These are phyloP conservation scores for Prionailurus viverrinus DNA, from an alignment of 2,113 vertebrate species.

Conservation along the genomic window DNA sequence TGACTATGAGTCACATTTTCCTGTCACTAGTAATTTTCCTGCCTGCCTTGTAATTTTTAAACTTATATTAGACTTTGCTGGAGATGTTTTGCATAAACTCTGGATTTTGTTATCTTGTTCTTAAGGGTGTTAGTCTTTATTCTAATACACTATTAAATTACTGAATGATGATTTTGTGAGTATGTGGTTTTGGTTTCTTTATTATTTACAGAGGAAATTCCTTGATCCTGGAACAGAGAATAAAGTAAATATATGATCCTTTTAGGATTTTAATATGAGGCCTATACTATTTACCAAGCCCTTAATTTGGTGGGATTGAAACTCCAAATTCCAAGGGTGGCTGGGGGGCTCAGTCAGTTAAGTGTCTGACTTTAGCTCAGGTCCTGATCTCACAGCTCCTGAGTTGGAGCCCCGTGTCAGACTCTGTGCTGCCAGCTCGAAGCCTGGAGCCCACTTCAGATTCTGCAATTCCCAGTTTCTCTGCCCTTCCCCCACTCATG, in stretches of 20 bases:
- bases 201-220: not conserved
- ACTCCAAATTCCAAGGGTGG: not conserved
- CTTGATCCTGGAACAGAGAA: not conserved
- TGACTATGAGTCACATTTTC: not conserved
- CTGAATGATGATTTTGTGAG: not conserved
- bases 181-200: not conserved
- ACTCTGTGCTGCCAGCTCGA: too few relatives aligned
- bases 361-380: too few relatives aligned
- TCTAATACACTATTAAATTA: not conserved
- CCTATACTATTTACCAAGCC: not conserved
- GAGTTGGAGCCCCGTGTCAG: too few relatives aligned
- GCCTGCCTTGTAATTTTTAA: not conserved
- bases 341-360: too few relatives aligned
- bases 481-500: too few relatives aligned
- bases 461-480: too few relatives aligned
- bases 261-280: not conserved
- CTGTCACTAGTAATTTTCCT: not conserved
- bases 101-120: not conserved
- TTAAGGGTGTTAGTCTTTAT: not conserved
- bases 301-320: not conserved
- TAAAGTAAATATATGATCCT: not conserved
- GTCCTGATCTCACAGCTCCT: too few relatives aligned
- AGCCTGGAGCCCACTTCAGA: too few relatives aligned
- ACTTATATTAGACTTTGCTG: not conserved
- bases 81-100: not conserved